Evolutionary conservation across 2,888 invertebrate genomes (phyloP).

Genomic region (Ceramica pisi): DNA sequence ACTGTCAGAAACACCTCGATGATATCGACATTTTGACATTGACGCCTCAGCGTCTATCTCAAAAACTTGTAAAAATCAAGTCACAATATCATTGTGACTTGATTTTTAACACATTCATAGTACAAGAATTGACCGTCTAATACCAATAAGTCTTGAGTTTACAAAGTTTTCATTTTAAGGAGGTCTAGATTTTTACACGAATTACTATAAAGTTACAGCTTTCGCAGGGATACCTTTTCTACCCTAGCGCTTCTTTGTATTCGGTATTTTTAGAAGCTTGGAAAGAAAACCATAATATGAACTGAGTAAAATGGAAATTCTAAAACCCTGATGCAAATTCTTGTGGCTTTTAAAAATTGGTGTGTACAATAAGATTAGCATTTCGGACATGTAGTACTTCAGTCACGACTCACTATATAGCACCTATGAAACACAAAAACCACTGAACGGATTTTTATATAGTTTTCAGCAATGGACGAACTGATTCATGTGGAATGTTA

Average conservation of each 20-base stretch:
- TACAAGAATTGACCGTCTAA: too few relatives aligned
- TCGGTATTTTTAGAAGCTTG: not conserved
- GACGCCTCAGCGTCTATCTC: too few relatives aligned
- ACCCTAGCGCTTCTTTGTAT: not conserved
- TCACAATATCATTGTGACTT: too few relatives aligned
- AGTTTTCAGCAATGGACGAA: too few relatives aligned
- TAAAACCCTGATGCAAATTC: not conserved
- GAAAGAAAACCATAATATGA: not conserved
- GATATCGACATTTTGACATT: too few relatives aligned
- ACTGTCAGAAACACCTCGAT: too few relatives aligned
- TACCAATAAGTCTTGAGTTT: not conserved
- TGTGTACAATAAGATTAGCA: not conserved
- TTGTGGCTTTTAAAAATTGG: not conserved
- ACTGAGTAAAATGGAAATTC: not conserved
- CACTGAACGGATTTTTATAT: too few relatives aligned
- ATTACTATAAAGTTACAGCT: slow-evolving; percentile 18
- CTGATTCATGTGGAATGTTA: too few relatives aligned
- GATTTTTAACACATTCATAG: too few relatives aligned
- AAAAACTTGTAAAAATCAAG: too few relatives aligned
- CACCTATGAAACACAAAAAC: too few relatives aligned
- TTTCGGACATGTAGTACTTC: not conserved
- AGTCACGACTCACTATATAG: not conserved
- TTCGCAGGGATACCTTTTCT: not conserved
- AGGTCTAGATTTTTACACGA: not conserved
- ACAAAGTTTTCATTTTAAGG: not conserved